phyloP scores from a whole-genome alignment of 1,140 invertebrate genomes.

The Theocolax elegans region DNA sequence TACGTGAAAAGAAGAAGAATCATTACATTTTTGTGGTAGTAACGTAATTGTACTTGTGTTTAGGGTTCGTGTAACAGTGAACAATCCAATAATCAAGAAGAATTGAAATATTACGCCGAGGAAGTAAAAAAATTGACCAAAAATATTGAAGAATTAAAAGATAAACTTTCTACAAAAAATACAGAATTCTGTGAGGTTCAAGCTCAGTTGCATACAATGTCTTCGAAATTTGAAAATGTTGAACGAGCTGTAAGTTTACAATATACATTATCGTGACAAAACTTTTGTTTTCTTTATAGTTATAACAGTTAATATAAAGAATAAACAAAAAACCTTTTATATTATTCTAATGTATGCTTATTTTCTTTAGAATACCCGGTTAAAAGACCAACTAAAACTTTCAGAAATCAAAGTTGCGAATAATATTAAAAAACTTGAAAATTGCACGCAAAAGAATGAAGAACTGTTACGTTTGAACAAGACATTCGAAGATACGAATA shows the following conservation, averaged over 20 bases:
- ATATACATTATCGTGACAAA: not conserved
- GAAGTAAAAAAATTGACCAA: conserved; percentile 45
- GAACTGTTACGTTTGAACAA: conserved; percentile 52
- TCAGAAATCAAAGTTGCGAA: conserved; percentile 14
- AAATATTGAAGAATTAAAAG: conserved; percentile 47
- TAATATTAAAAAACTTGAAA: conserved; percentile 49
- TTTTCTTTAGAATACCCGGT: conserved; percentile 15
- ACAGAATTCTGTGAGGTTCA: conserved; percentile 43
- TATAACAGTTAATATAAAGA: not conserved
- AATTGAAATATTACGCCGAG: conserved; percentile 43
- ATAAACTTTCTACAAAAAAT: conserved; percentile 44
- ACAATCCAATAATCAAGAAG: conserved; percentile 41
- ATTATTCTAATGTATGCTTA: too few relatives aligned
- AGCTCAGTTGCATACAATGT: conserved; percentile 42
- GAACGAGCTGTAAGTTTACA: conserved; percentile 20
- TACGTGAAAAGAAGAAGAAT: too few relatives aligned
- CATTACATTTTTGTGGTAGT: too few relatives aligned
- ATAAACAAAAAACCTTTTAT: too few relatives aligned
- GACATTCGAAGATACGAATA: conserved; percentile 52
- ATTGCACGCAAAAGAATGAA: conserved; percentile 52
- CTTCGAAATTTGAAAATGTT: conserved; percentile 44
- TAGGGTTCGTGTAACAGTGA: conserved; percentile 50
- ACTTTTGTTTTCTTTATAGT: not conserved
- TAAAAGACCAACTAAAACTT: conserved; percentile 30
- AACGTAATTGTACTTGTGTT: too few relatives aligned